phyloP scores from a whole-genome alignment of 1,140 invertebrate genomes.

The Sinella curviseta region DNA sequence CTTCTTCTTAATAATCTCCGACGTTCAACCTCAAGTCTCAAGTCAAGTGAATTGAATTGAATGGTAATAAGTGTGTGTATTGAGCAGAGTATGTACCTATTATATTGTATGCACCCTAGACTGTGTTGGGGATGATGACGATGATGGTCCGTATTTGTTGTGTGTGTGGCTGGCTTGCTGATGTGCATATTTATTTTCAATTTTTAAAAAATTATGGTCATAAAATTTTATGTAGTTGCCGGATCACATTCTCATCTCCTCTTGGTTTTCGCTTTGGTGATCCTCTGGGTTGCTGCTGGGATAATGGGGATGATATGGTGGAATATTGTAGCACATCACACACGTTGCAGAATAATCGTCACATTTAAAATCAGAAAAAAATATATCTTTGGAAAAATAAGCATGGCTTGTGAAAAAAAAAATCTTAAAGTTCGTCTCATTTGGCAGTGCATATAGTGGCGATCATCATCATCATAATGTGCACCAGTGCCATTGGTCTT shows the following conservation, averaged over 20 bases:
- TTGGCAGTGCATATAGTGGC: no score
- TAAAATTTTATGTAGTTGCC: constrained; percentile 26
- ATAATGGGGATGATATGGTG: no score
- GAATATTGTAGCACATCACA: no score
- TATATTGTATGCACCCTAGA: no score
- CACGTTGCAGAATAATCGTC: no score
- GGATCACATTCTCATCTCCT: constrained; percentile 20
- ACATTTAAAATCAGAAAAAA: no score
- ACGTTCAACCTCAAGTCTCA: background rate
- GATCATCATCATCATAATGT: no score
- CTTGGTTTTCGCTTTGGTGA: background rate
- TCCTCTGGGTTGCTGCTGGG: background rate
- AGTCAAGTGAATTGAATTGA: background rate
- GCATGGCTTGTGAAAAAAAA: no score
- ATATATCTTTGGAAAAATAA: no score
- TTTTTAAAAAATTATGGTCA: constrained; percentile 28
- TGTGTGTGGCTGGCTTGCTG: background rate
- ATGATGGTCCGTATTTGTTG: background rate
- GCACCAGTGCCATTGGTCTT: no score
- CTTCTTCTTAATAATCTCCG: background rate
- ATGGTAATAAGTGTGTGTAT: background rate
- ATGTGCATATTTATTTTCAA: constrained; percentile 24
- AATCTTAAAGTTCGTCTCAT: no score
- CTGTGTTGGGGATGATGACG: background rate
- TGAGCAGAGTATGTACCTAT: no score